These are phyloP conservation scores for Prietella phreatophila DNA, from an alignment of 2,113 vertebrate genomes.

Conservation along the genomic window DNA sequence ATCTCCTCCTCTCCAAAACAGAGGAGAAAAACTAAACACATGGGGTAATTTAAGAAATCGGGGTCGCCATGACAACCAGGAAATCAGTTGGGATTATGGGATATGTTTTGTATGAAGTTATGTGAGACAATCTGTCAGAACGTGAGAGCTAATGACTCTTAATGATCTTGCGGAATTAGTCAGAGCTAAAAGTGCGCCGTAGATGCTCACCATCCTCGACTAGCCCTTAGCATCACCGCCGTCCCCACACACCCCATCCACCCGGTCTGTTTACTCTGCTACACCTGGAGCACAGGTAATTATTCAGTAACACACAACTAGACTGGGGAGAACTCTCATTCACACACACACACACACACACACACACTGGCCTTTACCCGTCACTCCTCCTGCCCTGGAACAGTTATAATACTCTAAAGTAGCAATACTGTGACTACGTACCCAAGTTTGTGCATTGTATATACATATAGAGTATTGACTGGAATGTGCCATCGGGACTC, in stretches of 20 bases:
- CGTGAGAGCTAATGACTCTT: neutral
- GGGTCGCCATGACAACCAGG: neutral
- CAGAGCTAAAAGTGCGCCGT: neutral
- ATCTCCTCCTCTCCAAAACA: neutral
- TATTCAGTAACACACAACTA: too few species aligned
- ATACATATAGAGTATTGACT: too few species aligned
- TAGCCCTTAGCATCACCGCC: neutral
- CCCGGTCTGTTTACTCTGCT: too few species aligned
- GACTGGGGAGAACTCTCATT: too few species aligned
- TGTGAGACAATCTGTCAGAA: neutral
- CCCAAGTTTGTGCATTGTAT: too few species aligned
- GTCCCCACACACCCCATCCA: neutral
- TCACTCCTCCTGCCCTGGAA: too few species aligned
- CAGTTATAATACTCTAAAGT: too few species aligned
- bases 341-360: neutral
- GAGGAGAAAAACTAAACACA: neutral
- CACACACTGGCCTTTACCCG: too few species aligned
- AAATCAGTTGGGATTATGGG: neutral
- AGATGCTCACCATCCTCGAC: neutral
- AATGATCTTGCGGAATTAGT: neutral
- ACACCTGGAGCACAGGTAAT: too few species aligned
- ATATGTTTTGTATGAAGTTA: neutral
- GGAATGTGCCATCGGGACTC: too few species aligned
- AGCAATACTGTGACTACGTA: too few species aligned
- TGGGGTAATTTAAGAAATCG: neutral